These are phyloP conservation scores for Lytechinus pictus DNA, from an alignment of 35 echinoderm and acorn worm species.

Conservation along the genomic window DNA sequence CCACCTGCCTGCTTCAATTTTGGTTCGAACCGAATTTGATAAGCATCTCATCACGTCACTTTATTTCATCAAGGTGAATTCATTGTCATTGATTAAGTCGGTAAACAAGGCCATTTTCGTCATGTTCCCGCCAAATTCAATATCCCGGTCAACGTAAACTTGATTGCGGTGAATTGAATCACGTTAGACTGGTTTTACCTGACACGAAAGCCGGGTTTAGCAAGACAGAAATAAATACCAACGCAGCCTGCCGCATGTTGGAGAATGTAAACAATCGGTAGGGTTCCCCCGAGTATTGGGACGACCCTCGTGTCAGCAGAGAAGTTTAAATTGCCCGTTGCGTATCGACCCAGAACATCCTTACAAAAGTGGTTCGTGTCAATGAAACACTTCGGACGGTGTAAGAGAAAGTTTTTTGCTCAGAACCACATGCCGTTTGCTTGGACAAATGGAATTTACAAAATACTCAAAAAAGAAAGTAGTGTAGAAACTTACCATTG, in stretches of 20 bases:
- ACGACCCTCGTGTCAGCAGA: not conserved
- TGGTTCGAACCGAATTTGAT: not conserved
- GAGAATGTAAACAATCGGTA: not conserved
- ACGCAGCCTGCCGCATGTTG: not conserved
- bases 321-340: not conserved
- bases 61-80: not conserved
- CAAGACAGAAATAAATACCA: not conserved
- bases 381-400: not conserved
- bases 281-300: no score
- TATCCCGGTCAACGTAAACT: not conserved
- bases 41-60: not conserved
- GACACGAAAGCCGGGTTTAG: not conserved
- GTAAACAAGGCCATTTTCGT: not conserved
- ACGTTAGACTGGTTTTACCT: not conserved
- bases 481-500: no score
- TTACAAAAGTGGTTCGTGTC: not conserved
- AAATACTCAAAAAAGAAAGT: no score
- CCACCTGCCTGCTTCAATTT: not conserved
- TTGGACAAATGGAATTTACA: not conserved
- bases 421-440: not conserved
- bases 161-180: not conserved
- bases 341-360: not conserved
- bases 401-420: not conserved
- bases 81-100: not conserved
- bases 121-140: not conserved